phyloP scores from a whole-genome alignment of 2,888 invertebrate genomes.

The Nomada ruficornis region DNA sequence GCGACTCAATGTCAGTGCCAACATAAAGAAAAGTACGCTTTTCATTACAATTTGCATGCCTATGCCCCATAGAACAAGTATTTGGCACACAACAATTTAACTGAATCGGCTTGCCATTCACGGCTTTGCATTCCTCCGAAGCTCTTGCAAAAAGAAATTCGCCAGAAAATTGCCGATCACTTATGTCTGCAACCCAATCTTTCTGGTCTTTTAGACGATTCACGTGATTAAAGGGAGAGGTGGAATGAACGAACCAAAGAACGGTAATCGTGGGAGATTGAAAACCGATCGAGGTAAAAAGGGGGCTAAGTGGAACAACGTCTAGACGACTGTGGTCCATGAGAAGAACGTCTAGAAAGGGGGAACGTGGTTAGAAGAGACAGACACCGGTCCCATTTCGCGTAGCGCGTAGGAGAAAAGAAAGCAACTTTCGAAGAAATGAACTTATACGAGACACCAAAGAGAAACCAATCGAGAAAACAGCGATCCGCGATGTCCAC shows the following conservation, averaged over 20 bases:
- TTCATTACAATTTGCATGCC: background rate
- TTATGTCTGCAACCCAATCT: constrained; percentile 7
- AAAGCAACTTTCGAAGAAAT: constrained; percentile 4
- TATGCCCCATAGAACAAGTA: too few relatives aligned
- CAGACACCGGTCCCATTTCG: constrained; percentile 21
- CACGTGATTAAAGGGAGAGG: constrained; percentile 26
- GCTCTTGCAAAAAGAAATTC: background rate
- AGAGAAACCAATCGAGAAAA: background rate
- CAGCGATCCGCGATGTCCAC: constrained; percentile 6
- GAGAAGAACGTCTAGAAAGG: constrained; percentile 30
- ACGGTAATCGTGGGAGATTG: constrained; percentile 58
- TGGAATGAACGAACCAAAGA: constrained; percentile 35
- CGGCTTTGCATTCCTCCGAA: too few relatives aligned
- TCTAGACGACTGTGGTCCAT: constrained; percentile 55
- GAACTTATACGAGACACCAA: constrained; percentile 20
- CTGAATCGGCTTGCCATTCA: too few relatives aligned
- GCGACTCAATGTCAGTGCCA: background rate
- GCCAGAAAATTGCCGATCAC: background rate
- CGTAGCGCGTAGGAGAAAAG: constrained; percentile 1
- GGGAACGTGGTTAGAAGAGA: background rate
- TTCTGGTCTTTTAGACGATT: background rate
- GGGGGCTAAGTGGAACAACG: constrained; percentile 48
- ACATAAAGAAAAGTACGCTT: background rate
- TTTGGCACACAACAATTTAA: too few relatives aligned
- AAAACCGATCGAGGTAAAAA: constrained; percentile 53